Evolutionary conservation across 1,140 invertebrate genomes (phyloP), one percentile per base, ranked within the genome.

Genomic region (Sycophila sp.): DNA sequence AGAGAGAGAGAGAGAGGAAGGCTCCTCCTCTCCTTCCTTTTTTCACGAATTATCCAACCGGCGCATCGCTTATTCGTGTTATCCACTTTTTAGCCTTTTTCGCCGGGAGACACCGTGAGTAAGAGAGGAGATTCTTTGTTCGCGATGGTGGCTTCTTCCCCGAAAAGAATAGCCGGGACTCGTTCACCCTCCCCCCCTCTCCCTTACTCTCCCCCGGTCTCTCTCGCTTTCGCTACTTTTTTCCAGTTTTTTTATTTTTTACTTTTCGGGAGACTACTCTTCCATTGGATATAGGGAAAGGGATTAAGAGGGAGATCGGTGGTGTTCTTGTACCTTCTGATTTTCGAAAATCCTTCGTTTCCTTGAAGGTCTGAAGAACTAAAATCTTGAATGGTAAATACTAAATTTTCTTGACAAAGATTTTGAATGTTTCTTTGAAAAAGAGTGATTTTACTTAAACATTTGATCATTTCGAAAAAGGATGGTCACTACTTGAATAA

Each of bases 41-140:
- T 79, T 77, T 74, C 74, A 74, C 63, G 74, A 75, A 77, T 78
- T 79, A 78, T 78, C 78, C 76, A 72, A 80, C 71, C 76, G 69
- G 76, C 76, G 76, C 76, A 80, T 83, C 79, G 78, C 76, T 81
- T 81, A 81, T 80, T 80, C 79, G 78, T 81, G 78, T 80, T 70
- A 79, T 81, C 76, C 71, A 74, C 76, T 82, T 81, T 81, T 80
- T 77, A 67, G 74, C 71, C 71, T 76, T 81, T 80, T 75, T 72
- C 53, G 30, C 51, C 15, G 22, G 8, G 10, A 40, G 32, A 69
- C n/a, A n/a, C n/a, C n/a, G n/a, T n/a, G n/a, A n/a, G n/a, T n/a
- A n/a, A n/a, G 36, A 38, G 71, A 71, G 76, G 77, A 80, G 78
- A 81, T 78, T 81, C 77, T 83, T 82, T 80, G 80, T 79, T 81